These are phyloP conservation scores for Eleginops maclovinus DNA, from an alignment of 2,113 vertebrate species.

Conservation along the genomic window DNA sequence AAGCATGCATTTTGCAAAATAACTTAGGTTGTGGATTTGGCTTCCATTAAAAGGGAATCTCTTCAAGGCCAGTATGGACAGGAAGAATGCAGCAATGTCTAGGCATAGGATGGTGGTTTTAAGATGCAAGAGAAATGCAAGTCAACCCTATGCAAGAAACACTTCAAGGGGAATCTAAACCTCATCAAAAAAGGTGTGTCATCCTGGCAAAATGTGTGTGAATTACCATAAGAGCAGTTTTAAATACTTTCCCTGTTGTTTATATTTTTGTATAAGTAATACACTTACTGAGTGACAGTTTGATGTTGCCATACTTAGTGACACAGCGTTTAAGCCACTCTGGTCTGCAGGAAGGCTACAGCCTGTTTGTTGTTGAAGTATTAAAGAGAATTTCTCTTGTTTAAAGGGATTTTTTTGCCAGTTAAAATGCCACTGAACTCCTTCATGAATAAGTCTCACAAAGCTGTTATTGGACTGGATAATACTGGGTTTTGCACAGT, in stretches of 20 bases:
- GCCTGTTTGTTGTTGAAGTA: not conserved
- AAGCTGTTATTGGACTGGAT: slow-evolving; percentile 14
- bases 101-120: not conserved
- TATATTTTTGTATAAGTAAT: too few species aligned
- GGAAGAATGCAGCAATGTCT: not conserved
- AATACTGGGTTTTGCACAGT: not conserved
- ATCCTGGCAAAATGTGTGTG: too few species aligned
- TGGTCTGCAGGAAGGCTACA: not conserved
- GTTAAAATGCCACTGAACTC: slow-evolving; percentile 10
- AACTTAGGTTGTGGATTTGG: not conserved
- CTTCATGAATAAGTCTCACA: slow-evolving; percentile 17
- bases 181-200: not conserved
- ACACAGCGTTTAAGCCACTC: slow-evolving; percentile 25
- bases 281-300: too few species aligned
- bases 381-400: slow-evolving; percentile 9
- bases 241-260: too few species aligned
- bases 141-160: not conserved
- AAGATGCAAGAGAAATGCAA: not conserved
- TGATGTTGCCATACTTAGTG: too few species aligned
- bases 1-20: not conserved
- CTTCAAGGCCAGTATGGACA: not conserved
- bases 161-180: not conserved
- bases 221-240: too few species aligned
- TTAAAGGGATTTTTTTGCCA: slow-evolving; percentile 15
- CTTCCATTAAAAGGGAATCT: not conserved